phyloP scores from a whole-genome alignment of 2,113 vertebrate species.

The Acanthisitta chloris region DNA sequence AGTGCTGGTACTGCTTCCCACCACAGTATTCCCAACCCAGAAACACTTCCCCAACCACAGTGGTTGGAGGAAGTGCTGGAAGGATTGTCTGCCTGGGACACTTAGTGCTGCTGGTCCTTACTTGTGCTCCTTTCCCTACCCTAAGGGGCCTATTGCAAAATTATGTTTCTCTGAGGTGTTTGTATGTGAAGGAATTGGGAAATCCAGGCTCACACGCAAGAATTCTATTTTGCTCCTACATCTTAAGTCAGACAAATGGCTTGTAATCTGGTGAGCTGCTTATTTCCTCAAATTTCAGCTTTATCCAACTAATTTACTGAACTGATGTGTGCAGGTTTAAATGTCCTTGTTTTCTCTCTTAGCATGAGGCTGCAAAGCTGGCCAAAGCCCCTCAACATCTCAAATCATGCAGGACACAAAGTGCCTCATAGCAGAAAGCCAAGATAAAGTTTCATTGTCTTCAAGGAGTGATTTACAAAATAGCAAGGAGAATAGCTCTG shows the following conservation, averaged over 20 bases:
- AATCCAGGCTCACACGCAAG: neutral
- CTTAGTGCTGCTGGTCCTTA: neutral
- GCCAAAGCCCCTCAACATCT: neutral
- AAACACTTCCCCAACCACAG: rapidly evolving
- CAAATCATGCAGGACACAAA: neutral
- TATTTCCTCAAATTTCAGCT: neutral
- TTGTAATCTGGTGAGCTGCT: neutral
- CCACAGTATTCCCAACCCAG: neutral
- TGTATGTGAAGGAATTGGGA: neutral
- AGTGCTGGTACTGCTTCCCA: neutral
- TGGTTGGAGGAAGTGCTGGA: rapidly evolving
- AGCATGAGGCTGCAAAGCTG: neutral
- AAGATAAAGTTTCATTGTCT: neutral
- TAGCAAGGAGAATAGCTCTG: neutral
- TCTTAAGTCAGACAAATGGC: neutral
- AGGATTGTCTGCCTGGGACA: neutral
- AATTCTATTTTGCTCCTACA: neutral
- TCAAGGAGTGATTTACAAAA: neutral
- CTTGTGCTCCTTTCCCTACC: neutral
- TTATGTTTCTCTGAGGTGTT: neutral
- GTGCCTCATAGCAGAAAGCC: neutral
- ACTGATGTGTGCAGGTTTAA: neutral
- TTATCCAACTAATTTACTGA: neutral
- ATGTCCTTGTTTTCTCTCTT: neutral
- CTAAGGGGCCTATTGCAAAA: neutral